Evolutionary conservation across 1,140 invertebrate species (phyloP), one percentile per base, ranked within the genome.

Genomic region (Micrasema longulum): DNA sequence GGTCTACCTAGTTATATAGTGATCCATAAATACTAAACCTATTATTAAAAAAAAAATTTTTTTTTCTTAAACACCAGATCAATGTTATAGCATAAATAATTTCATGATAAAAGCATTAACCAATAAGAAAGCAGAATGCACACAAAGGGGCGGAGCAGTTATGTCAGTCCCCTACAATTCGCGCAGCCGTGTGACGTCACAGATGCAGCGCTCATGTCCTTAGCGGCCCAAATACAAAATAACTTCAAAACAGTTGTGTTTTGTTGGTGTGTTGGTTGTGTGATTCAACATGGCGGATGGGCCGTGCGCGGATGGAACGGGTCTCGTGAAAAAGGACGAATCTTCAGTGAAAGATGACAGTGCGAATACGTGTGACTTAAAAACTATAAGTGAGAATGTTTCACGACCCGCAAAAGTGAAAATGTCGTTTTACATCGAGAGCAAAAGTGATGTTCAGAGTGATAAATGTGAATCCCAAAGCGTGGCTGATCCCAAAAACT

Each of bases 281-380:
- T 71, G 82, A 81, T 77, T 76, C 77, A 84, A 84, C 81, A 85
- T 85, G 84, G 83, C 83, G 83, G 83, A 85, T 82, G 83, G 82
- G 68, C 74, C 79, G 77, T 76, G 78, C 74, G 68, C 73, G 62
- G 69, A 68, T 43, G 69, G 53, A 35, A 62, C 52, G 48, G 62
- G 57, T 48, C 35, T 18, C 43, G 67, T 45, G 53, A 47, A 55
- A 63, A 57, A 47, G 47, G 67, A 60, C 68, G 60, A 53, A 53
- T 35, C 60, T 65, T 47, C 26, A 52, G 60, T 52, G 48, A 66
- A 65, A 14, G 62, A 65, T 55, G 60, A 70, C 68, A 63, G 68
- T 70, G 57, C 26, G 43, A 36, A 36, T 12, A 52, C 41, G 70
- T 66, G 82, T 85, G 82, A 85, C 81, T 79, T 81, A 85, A 83